phyloP scores from a whole-genome alignment of 1,140 invertebrate genomes.

The Venturia canescens region DNA sequence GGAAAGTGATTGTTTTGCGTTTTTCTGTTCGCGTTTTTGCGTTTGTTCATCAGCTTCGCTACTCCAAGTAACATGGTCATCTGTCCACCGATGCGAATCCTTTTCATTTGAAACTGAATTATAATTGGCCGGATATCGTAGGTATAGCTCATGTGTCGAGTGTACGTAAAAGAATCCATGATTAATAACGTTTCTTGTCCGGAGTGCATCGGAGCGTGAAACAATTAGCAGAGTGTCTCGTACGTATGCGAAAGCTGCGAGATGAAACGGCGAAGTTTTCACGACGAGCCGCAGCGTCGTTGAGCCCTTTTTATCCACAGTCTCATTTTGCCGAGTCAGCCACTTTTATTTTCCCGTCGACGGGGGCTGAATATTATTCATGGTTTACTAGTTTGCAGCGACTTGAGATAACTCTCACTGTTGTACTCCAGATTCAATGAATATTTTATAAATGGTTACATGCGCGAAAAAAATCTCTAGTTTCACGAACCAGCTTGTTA shows the following conservation, averaged over 20 bases:
- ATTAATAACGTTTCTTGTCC: background rate
- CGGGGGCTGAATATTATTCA: background rate
- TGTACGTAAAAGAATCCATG: background rate
- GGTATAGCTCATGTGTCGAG: no score
- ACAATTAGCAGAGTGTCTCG: background rate
- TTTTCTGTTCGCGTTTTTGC: no score
- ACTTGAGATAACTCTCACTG: background rate
- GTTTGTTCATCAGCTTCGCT: no score
- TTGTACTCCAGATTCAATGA: background rate
- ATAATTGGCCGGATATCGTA: no score
- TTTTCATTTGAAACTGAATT: no score
- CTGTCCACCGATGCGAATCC: no score
- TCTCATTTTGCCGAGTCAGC: background rate
- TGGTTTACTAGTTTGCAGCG: background rate
- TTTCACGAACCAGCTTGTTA: background rate
- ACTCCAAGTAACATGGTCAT: no score
- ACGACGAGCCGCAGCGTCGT: no score
- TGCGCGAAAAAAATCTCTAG: background rate
- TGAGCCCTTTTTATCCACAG: no score
- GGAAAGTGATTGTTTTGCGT: no score
- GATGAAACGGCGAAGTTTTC: background rate
- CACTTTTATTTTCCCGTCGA: background rate
- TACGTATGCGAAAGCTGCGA: background rate
- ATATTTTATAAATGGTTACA: background rate
- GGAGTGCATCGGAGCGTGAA: constrained; percentile 2